Evolutionary conservation across 2,797 vertebrate species (phyloP).

Genomic region (Coregonus suidteri): DNA sequence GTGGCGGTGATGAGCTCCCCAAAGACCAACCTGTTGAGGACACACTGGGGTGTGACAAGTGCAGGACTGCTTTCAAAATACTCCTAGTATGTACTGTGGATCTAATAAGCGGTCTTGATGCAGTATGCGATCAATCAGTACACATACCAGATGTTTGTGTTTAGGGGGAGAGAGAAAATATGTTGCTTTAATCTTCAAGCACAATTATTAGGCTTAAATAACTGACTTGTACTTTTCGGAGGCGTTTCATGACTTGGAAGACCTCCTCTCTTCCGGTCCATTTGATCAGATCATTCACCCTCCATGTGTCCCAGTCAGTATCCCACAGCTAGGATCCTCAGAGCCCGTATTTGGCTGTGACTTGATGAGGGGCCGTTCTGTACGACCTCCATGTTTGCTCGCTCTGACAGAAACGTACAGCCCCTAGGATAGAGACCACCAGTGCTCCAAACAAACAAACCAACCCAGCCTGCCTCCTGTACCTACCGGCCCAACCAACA

Average conservation of each 20-base stretch:
- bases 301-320: neutral
- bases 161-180: neutral
- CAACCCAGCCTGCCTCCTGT: neutral
- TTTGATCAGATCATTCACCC: neutral
- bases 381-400: neutral
- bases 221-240: neutral
- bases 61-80: too few species aligned
- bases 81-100: neutral
- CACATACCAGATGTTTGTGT: neutral
- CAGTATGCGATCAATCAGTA: neutral
- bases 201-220: neutral
- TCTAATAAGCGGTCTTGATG: neutral
- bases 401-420: neutral
- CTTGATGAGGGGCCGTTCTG: neutral
- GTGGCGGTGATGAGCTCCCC: neutral
- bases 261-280: neutral
- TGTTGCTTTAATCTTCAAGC: neutral
- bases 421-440: neutral
- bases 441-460: neutral
- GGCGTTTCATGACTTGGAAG: neutral
- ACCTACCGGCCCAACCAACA: neutral
- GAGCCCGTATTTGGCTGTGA: slow-evolving; percentile 1
- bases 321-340: neutral
- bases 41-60: neutral
- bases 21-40: neutral